These are phyloP conservation scores for Crypturellus tataupa DNA, from an alignment of 2,797 vertebrate genomes.

Conservation along the genomic window DNA sequence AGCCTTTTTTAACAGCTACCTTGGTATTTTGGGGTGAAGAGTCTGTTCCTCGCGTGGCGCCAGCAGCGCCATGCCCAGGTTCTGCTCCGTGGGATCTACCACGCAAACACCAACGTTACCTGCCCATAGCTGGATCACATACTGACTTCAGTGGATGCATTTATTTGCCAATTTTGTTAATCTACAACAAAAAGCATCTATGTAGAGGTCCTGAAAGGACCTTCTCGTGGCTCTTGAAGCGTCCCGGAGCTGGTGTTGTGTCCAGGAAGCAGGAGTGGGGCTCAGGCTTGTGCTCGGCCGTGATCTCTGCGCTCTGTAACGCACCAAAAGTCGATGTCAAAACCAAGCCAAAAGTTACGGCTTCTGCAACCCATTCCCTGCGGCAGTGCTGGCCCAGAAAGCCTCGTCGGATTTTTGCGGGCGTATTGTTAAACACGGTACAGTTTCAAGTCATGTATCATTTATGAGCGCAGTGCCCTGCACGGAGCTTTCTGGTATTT, in stretches of 20 bases:
- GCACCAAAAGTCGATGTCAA: accelerated
- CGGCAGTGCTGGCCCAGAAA: background rate
- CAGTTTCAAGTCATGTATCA: background rate
- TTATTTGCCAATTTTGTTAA: background rate
- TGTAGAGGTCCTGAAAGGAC: background rate
- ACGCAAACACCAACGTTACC: background rate
- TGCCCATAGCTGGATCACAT: background rate
- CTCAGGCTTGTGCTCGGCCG: background rate
- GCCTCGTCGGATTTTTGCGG: accelerated
- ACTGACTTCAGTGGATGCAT: background rate
- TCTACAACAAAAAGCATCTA: background rate
- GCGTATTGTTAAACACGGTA: background rate
- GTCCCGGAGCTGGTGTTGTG: background rate
- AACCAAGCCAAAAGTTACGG: background rate
- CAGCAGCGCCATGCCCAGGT: background rate
- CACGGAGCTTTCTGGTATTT: background rate
- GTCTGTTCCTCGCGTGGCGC: background rate
- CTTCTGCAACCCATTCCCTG: background rate
- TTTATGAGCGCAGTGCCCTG: background rate
- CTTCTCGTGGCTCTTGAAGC: background rate
- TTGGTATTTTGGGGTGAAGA: accelerated
- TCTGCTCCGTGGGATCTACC: background rate
- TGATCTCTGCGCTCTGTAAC: background rate
- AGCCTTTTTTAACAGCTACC: background rate
- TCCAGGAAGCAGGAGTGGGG: background rate